These are phyloP conservation scores for Nomada lathburiana DNA, from an alignment of 2,888 invertebrate genomes.

Conservation along the genomic window DNA sequence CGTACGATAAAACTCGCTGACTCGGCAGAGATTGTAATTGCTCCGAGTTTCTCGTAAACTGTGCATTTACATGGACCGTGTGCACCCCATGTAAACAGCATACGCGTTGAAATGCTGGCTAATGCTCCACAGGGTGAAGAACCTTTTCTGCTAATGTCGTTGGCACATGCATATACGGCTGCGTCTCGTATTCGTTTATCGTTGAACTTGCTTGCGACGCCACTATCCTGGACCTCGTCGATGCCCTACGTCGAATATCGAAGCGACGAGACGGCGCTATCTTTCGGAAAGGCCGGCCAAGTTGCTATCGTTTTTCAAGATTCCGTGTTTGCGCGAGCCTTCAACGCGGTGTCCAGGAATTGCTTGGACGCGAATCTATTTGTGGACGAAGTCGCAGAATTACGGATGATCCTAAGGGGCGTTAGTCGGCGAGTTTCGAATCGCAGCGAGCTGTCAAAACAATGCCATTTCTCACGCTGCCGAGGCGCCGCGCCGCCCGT, in stretches of 20 bases:
- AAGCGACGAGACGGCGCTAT: too few species aligned
- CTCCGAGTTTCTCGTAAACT: slow-evolving; percentile 75
- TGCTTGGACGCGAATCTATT: slow-evolving; percentile 7
- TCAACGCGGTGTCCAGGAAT: too few species aligned
- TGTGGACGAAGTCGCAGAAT: slow-evolving; percentile 44
- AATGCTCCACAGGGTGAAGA: slow-evolving; percentile 31
- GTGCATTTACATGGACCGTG: slow-evolving; percentile 67
- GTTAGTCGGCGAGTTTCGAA: slow-evolving; percentile 58
- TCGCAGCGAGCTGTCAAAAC: slow-evolving; percentile 79
- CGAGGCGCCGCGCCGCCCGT: slow-evolving; percentile 46
- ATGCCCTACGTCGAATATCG: too few species aligned
- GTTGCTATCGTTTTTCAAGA: too few species aligned
- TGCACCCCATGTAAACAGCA: slow-evolving; percentile 52
- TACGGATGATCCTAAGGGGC: slow-evolving; percentile 38
- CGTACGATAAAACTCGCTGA: slow-evolving; percentile 74
- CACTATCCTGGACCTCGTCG: slow-evolving; percentile 17
- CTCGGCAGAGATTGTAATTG: slow-evolving; percentile 77
- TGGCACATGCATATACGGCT: slow-evolving; percentile 5
- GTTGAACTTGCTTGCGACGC: slow-evolving; percentile 31
- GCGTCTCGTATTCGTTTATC: slow-evolving; percentile 19
- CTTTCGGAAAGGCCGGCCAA: too few species aligned
- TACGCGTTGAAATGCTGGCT: slow-evolving; percentile 55
- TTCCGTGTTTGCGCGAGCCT: not conserved
- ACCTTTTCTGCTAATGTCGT: slow-evolving; percentile 62
- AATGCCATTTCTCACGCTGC: slow-evolving; percentile 78